A percentile compares a stretch with the other conserved stretches of the same genome.
phyloP scores from a whole-genome alignment of 2,888 invertebrate species.

The Sialis lutaria region DNA sequence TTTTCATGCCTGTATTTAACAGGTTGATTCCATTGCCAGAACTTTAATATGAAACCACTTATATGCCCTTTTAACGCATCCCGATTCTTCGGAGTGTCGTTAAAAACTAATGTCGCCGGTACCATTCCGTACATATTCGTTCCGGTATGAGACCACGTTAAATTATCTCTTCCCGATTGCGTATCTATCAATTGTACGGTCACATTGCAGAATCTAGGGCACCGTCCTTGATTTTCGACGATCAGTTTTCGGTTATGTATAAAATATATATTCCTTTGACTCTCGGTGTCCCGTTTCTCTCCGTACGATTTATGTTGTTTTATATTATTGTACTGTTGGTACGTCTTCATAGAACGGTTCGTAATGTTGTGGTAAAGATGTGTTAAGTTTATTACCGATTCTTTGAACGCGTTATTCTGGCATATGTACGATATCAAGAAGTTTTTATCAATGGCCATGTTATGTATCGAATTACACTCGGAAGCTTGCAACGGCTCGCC shows the following conservation, averaged over 20 bases:
- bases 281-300: slow-evolving; percentile 36
- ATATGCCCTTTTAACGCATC: slow-evolving; percentile 31
- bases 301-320: slow-evolving; percentile 34
- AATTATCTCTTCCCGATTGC: slow-evolving; percentile 32
- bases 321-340: slow-evolving; percentile 21
- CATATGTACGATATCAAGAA: slow-evolving; percentile 36
- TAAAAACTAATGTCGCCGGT: slow-evolving; percentile 48
- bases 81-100: slow-evolving; percentile 22
- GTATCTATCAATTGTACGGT: slow-evolving; percentile 37
- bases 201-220: slow-evolving; percentile 49
- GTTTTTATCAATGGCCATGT: slow-evolving; percentile 34
- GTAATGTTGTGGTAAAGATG: slow-evolving; percentile 27
- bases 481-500: slow-evolving; percentile 39
- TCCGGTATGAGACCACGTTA: slow-evolving; percentile 42
- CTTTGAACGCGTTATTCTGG: slow-evolving; percentile 33
- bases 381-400: slow-evolving; percentile 28
- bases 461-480: slow-evolving; percentile 38
- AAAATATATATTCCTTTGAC: slow-evolving; percentile 36
- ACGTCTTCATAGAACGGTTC: slow-evolving; percentile 18
- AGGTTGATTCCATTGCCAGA: slow-evolving; percentile 61
- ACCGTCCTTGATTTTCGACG: slow-evolving; percentile 52
- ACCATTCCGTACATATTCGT: slow-evolving; percentile 52
- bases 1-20: slow-evolving; percentile 9
- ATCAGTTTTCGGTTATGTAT: slow-evolving; percentile 45
- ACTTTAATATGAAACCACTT: slow-evolving; percentile 62